Percentiles rank a stretch among this genome's conserved stretches.
Conservation (phyloP, 2,888 invertebrate species). For the Zygaena filipendulae region DNA sequence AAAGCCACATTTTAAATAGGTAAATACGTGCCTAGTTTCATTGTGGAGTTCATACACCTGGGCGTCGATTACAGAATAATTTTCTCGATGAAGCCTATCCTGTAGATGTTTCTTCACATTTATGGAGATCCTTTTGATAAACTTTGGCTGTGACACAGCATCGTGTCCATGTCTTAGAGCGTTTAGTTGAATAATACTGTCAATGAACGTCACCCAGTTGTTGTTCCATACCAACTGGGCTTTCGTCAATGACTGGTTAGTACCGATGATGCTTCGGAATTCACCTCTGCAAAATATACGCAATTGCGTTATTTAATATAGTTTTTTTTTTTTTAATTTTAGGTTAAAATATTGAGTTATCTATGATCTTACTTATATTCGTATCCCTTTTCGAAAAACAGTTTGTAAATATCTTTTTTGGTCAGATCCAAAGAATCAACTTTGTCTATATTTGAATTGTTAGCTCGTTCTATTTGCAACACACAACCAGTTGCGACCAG, state of each 20-base stretch:
- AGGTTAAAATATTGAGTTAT: no score
- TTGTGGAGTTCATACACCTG: no score
- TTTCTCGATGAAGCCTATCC: conserved; percentile 7
- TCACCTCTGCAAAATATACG: no score
- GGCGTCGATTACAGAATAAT: conserved; percentile 14
- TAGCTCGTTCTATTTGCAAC: no score
- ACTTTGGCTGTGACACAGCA: conserved; percentile 71
- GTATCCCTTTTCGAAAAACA: conserved; percentile 25
- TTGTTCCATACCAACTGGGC: conserved; percentile 70
- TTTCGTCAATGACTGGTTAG: no score
- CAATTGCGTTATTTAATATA: no score
- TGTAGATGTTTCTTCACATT: conserved; percentile 20
- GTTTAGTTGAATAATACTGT: no score
- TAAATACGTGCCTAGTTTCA: conserved; percentile 27
- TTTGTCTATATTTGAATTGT: no score
- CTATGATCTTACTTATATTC: conserved; percentile 30
- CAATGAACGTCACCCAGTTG: conserved; percentile 85
- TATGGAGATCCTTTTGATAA: conserved; percentile 25
- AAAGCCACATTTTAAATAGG: no score
- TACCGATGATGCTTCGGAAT: no score
- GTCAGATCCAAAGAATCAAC: conserved; percentile 14
- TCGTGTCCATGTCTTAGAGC: no score
- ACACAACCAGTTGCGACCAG: conserved; percentile 28
- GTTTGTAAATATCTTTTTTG: conserved; percentile 27
- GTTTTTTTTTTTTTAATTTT: no score